These are phyloP conservation scores for Dryobota labecula DNA, from an alignment of 2,888 invertebrate species.

Conservation along the genomic window DNA sequence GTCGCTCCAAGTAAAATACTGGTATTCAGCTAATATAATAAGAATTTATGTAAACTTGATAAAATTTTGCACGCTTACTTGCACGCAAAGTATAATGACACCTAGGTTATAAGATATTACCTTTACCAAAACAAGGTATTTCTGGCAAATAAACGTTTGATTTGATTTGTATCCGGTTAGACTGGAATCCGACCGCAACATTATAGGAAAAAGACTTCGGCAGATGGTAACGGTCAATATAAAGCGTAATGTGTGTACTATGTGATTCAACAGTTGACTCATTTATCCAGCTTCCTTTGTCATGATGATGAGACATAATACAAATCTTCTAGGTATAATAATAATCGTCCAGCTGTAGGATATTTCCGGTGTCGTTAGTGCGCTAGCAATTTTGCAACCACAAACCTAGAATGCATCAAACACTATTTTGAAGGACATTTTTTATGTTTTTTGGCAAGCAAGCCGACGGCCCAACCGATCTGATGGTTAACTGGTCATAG, in stretches of 20 bases:
- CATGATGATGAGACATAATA: conserved; percentile 42
- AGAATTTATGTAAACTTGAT: too few relatives aligned
- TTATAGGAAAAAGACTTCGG: too few relatives aligned
- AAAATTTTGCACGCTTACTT: too few relatives aligned
- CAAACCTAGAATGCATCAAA: not conserved
- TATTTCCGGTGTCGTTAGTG: not conserved
- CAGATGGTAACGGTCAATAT: conserved; percentile 14
- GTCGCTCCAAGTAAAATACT: too few relatives aligned
- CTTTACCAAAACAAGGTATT: too few relatives aligned
- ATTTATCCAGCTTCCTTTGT: not conserved
- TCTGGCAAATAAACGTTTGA: too few relatives aligned
- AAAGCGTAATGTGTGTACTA: conserved; percentile 1
- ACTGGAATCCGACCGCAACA: too few relatives aligned
- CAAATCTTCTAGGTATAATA: conserved; percentile 1
- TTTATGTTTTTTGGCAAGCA: not conserved
- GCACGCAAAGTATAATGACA: too few relatives aligned
- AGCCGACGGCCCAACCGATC: too few relatives aligned
- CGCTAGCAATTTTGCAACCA: not conserved
- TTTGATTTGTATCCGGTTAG: too few relatives aligned
- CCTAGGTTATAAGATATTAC: too few relatives aligned
- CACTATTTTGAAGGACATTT: not conserved
- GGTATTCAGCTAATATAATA: too few relatives aligned
- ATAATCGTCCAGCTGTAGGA: not conserved
- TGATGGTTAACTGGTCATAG: not conserved
- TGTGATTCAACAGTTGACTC: conserved; percentile 41